Base-by-base conservation (phyloP, 2,888 invertebrate genomes). In the Piscicola geometra region DNA sequence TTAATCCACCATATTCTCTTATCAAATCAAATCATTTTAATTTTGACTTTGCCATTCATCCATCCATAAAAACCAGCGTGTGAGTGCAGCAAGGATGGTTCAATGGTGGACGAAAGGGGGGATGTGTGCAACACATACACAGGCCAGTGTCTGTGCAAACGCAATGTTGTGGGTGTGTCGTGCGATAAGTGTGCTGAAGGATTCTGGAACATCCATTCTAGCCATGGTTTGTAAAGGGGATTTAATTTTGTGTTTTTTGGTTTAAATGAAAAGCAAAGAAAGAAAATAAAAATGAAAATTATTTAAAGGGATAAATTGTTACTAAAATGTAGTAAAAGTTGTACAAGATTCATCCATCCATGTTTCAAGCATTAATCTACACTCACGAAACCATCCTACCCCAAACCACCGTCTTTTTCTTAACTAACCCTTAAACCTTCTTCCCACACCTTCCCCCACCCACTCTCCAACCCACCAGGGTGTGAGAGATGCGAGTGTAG, bases 11-110 rank as follows among this genome's bases (percentile, higher is more conserved):
- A 15, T 9, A 9, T 21, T 15, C 50, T 15, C 50, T 47, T 15
- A 47, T 21, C 9, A 47, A 9, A 47, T 21, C 50, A 15, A 47
- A 15, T 47, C 9, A 9, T 21, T 15, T 47, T 21, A 47, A 9
- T 15, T 21, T 21, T 47, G 15, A 9, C 5, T 15, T 3, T 15
- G 15, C n/a, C n/a, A 15, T 25, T 21, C 60, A 9, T n/a, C 25
- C 60, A 5, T 15, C 60, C 60, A 56, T n/a, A 3, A 9, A 15
- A 9, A 28, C 33, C 50, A 1, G 94, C 90, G 0, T 98, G 97
- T 83, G 90, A 91, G 82, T 99, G 99, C 83, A 91, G 92, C 83
- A 89, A 90, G 0, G 89, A 90, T 0, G 98, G 97, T 0, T 83
- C 82, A 0, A 77, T 80, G 70, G 30, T 33, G 1, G 32, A 60